Evolutionary conservation across 2,888 invertebrate species (phyloP).

Genomic region (Troides oblongomaculatus): DNA sequence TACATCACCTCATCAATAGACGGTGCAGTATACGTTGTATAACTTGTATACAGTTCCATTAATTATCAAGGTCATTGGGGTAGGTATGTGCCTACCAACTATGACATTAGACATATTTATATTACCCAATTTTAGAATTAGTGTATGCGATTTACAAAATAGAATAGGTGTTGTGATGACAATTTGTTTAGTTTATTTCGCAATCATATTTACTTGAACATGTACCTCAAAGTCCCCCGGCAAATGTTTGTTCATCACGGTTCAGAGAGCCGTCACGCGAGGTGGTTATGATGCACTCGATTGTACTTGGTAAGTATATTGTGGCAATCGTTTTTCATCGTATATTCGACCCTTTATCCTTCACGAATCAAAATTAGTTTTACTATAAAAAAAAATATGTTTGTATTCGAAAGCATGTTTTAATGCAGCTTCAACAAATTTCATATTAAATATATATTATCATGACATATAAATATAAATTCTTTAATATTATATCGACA

Average conservation of each 20-base stretch:
- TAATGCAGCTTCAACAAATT: no score
- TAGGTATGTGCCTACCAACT: no score
- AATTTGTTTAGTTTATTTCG: background rate
- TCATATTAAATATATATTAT: no score
- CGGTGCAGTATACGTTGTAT: no score
- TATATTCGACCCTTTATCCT: slow-evolving; percentile 19
- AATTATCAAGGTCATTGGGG: no score
- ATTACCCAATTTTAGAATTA: no score
- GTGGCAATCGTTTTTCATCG: slow-evolving; percentile 3
- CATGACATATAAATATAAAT: background rate
- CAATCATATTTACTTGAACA: slow-evolving; percentile 11
- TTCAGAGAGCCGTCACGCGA: slow-evolving; percentile 66
- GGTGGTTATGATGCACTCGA: slow-evolving; percentile 53
- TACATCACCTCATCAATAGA: no score
- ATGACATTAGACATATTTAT: no score
- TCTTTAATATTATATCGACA: background rate
- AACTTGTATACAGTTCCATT: no score
- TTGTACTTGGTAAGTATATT: slow-evolving; percentile 26
- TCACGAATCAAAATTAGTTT: slow-evolving; percentile 10
- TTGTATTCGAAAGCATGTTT: no score
- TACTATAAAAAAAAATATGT: background rate
- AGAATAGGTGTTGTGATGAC: background rate
- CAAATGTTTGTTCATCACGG: slow-evolving; percentile 54
- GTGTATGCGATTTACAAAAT: background rate
- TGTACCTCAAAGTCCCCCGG: slow-evolving; percentile 27